Evolutionary conservation across 2,113 vertebrate genomes (phyloP).

Genomic region (Actinemys pallida): DNA sequence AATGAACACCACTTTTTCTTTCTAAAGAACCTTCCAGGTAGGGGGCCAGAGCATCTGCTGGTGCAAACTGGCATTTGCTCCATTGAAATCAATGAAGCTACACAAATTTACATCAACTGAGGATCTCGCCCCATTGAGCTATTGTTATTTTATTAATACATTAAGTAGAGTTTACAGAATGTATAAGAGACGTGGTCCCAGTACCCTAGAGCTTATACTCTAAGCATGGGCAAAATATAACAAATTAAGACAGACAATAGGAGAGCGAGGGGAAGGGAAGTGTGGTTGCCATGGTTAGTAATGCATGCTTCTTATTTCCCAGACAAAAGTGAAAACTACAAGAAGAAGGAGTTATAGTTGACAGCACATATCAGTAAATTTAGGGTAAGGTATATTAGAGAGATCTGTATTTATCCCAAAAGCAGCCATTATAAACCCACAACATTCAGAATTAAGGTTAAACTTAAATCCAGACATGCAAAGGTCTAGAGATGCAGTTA

Average conservation of each 20-base stretch:
- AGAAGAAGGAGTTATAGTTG: neutral
- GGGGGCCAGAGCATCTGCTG: neutral
- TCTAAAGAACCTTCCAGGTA: slow-evolving; percentile 39
- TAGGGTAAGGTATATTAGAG: neutral
- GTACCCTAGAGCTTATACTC: slow-evolving; percentile 43
- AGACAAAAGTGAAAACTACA: neutral
- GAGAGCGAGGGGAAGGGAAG: slow-evolving; percentile 38
- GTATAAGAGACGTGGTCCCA: slow-evolving; percentile 26
- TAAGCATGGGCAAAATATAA: slow-evolving; percentile 31
- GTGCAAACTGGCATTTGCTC: slow-evolving; percentile 8
- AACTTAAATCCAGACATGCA: neutral
- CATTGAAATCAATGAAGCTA: slow-evolving; percentile 23
- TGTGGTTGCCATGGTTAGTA: slow-evolving; percentile 3
- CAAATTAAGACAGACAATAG: neutral
- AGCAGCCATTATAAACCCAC: neutral
- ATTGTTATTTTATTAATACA: slow-evolving; percentile 25
- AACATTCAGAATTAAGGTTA: neutral
- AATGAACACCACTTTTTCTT: neutral
- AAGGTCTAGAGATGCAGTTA: neutral
- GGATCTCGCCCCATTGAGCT: slow-evolving; percentile 35
- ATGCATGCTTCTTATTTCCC: slow-evolving; percentile 3
- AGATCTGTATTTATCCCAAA: neutral
- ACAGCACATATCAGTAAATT: slow-evolving; percentile 19
- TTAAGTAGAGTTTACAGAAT: neutral
- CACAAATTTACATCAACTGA: neutral